phyloP scores from a whole-genome alignment of 2,797 vertebrate genomes.

The Xiphophorus birchmanni region DNA sequence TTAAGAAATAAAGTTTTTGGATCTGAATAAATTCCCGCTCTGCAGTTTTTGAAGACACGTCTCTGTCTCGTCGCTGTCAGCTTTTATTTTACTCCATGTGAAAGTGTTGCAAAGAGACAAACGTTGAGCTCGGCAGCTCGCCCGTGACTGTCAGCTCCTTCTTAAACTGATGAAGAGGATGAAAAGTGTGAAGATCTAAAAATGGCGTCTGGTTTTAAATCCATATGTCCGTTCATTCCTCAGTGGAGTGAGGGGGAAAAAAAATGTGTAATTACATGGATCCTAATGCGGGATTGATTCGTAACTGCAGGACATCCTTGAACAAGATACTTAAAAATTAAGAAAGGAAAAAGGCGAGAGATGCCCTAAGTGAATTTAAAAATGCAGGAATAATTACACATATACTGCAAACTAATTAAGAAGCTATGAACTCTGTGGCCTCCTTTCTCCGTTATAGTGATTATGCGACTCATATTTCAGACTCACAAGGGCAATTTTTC shows the following conservation, averaged over 20 bases:
- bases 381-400: slow-evolving; percentile 82
- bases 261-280: slow-evolving; percentile 63
- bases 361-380: slow-evolving; percentile 80
- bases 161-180: slow-evolving; percentile 32
- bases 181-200: slow-evolving; percentile 48
- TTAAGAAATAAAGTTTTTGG: not conserved
- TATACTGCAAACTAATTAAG: slow-evolving; percentile 81
- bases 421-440: slow-evolving; percentile 72
- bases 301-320: slow-evolving; percentile 77
- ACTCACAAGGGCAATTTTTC: slow-evolving; percentile 48
- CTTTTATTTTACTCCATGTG: not conserved
- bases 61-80: not conserved
- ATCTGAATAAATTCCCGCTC: slow-evolving; percentile 1
- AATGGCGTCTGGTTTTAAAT: slow-evolving; percentile 49
- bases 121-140: slow-evolving; percentile 10
- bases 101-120: slow-evolving; percentile 2
- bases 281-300: slow-evolving; percentile 70
- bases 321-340: slow-evolving; percentile 74
- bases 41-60: not conserved
- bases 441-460: slow-evolving; percentile 69
- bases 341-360: slow-evolving; percentile 40
- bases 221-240: slow-evolving; percentile 44
- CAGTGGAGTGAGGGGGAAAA: slow-evolving; percentile 12
- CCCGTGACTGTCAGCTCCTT: not conserved
- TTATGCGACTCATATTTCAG: slow-evolving; percentile 74